Conservation (phyloP, 2,888 invertebrate genomes). For the Drymonia ruficornis region DNA sequence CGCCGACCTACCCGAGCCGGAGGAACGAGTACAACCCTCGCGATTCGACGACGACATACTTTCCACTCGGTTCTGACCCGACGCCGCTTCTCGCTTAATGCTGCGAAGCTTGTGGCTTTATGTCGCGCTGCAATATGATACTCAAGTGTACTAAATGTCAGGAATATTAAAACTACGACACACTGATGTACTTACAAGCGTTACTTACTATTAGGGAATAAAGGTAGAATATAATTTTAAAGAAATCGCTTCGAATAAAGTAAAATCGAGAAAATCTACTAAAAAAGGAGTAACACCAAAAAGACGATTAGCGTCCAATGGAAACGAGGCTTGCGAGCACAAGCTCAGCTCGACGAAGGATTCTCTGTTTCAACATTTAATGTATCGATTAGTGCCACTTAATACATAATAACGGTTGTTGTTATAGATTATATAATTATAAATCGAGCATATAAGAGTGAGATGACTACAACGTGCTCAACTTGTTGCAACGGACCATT, state of each 20-base stretch:
- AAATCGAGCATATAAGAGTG: slow-evolving; percentile 8
- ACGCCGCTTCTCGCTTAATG: slow-evolving; percentile 3
- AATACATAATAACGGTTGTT: slow-evolving; percentile 5
- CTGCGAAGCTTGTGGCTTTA: neutral
- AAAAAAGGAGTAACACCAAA: no score
- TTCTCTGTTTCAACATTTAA: no score
- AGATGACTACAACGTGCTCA: slow-evolving; percentile 1
- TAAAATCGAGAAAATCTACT: no score
- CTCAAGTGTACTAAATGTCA: neutral
- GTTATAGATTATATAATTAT: neutral
- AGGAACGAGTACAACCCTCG: no score
- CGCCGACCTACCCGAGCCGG: no score
- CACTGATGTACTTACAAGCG: neutral
- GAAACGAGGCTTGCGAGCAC: neutral
- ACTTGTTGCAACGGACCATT: slow-evolving; percentile 4
- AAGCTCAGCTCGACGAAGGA: neutral
- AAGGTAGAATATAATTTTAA: neutral
- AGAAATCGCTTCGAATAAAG: no score
- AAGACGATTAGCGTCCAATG: neutral
- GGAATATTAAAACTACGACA: neutral
- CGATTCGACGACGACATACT: no score
- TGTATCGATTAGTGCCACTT: slow-evolving; percentile 8
- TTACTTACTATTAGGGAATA: neutral
- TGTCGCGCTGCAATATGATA: neutral
- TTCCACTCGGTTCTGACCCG: neutral